Base-by-base conservation (phyloP, 53 echinoderm and acorn worm genomes). In the Astropecten irregularis region DNA sequence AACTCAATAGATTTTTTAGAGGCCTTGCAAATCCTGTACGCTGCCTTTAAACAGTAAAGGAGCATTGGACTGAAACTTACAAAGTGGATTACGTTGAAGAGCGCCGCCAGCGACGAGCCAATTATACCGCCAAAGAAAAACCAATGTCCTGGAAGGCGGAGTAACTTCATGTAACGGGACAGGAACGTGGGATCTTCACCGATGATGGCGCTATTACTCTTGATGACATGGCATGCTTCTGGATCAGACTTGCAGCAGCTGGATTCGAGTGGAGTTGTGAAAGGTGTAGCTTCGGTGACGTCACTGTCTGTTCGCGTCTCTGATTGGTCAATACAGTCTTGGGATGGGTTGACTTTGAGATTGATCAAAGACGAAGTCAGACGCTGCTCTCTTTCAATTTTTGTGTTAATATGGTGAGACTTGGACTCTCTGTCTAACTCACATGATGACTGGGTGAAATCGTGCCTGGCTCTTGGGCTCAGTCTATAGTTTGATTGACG, bases 21-120 rank as follows among this genome's bases (percentile, higher is more conserved):
- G n/a, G n/a, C n/a, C n/a, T n/a, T n/a, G n/a, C n/a, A n/a, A n/a
- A n/a, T n/a, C n/a, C n/a, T n/a, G n/a, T n/a, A n/a, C n/a, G n/a
- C n/a, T n/a, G n/a, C n/a, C n/a, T n/a, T n/a, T n/a, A n/a, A n/a
- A n/a, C n/a, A n/a, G n/a, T n/a, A n/a, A n/a, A n/a, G n/a, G n/a
- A n/a, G n/a, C n/a, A n/a, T n/a, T n/a, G n/a, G n/a, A n/a, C n/a
- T n/a, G n/a, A n/a, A n/a, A 91, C 87, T 54, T 59, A 91, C 91
- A 83, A 91, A 71, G 42, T 91, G 83, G 20, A 91, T 87, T 1
- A 91, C 82, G 87, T 87, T 91, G 87, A 91, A 87, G 1, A 91
- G 76, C 59, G 37, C 77, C 18, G 68, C 77, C 15, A 77, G 40
- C 30, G 87, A 68, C 28, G 87, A 68, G 10, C 83, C 14, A 34